Base-by-base conservation (phyloP, 2,888 invertebrate genomes). In the Himalopsyche japonica region DNA sequence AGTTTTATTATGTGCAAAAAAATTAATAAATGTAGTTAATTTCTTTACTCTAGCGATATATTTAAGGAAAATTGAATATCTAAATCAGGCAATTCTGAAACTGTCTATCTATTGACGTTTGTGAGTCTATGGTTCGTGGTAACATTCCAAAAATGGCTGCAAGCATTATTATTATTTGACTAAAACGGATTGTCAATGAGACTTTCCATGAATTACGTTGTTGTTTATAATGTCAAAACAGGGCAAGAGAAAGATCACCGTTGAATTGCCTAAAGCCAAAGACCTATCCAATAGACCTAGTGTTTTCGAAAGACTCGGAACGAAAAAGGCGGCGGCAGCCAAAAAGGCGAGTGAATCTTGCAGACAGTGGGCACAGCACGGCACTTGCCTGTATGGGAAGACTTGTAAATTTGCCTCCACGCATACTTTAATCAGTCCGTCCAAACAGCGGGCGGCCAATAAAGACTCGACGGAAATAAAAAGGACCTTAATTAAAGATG, bases 291-390 rank as follows among this genome's bases (percentile, higher is more conserved):
- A 91, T 91, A 88, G 96, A 90, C 96, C 95, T 88, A 96, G 96
- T 93, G 96, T 96, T 88, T 96, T 96, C 91, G 96, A 96, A 91
- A 94, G 96, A 88, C 93, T 96, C 89, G 96, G 96, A 88, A 96
- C 95, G 76, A 95, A 95, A 91, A 95, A 95, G 89, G 92, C 92
- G 86, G 90, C 93, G 43, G 89, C 89, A 87, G 88, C 89, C 85
- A 87, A 88, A 84, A 88, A 88, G 86, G 90, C 87, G 48, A 93
- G 91, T 90, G 95, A 95, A 90, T 94, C 94, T 91, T 95, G 95
- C 89, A 94, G 95, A 90, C 95, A 95, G 92, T 95, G 95, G 95
- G 94, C 94, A 85, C 94, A 95, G 89, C 95, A 94, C 93, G 96
- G 96, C 88, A 95, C 93, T 89, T 96, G 96, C 90, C 95, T 95